These are phyloP conservation scores for Temnopleurus reevesii DNA, from an alignment of 53 echinoderm and acorn worm species.

Conservation along the genomic window DNA sequence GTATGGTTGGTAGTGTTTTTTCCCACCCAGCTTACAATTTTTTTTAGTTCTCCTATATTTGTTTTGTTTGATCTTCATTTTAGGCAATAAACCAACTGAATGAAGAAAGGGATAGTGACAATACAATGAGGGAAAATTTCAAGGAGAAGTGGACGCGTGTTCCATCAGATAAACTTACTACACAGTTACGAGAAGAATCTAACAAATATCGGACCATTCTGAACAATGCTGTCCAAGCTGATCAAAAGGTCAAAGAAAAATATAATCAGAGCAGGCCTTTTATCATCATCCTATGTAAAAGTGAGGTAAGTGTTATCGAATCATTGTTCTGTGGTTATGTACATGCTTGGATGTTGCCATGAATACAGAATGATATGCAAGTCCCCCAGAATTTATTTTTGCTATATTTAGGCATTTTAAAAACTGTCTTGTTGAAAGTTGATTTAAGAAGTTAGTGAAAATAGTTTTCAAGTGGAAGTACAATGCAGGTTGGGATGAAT, in stretches of 20 bases:
- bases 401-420: no score
- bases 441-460: no score
- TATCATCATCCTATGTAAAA: slow-evolving; percentile 78
- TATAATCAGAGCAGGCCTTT: slow-evolving; percentile 68
- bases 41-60: no score
- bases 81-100: slow-evolving; percentile 77
- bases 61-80: neutral
- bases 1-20: no score
- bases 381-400: no score
- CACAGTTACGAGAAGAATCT: slow-evolving; percentile 73
- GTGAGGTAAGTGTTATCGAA: slow-evolving; percentile 72
- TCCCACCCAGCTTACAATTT: no score
- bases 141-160: slow-evolving; percentile 84
- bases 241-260: slow-evolving; percentile 83
- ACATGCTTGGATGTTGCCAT: no score
- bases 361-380: no score
- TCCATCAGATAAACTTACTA: slow-evolving; percentile 78
- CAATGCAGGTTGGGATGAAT: no score
- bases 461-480: no score
- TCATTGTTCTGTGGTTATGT: no score
- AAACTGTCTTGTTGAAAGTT: no score
- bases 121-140: slow-evolving; percentile 82
- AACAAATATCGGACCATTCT: slow-evolving; percentile 85
- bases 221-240: slow-evolving; percentile 96
- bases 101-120: slow-evolving; percentile 74